Evolutionary conservation across 2,113 vertebrate genomes (phyloP).

Genomic region (Corvus cornix): DNA sequence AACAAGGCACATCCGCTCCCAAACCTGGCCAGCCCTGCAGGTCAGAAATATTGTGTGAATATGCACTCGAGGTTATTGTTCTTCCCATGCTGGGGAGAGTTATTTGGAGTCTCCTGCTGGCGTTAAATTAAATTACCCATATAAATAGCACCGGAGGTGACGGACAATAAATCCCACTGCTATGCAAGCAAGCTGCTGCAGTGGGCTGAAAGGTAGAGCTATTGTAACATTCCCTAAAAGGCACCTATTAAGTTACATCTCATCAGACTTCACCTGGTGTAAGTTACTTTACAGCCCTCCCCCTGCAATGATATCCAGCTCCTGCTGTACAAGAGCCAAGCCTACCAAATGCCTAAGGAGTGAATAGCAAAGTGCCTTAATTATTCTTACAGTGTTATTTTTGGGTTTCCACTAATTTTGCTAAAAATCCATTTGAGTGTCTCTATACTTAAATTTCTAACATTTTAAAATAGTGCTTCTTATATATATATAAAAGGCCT

Average conservation of each 20-base stretch:
- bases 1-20: background rate
- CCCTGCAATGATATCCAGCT: background rate
- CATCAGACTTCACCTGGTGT: background rate
- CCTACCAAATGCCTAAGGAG: background rate
- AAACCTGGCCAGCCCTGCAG: background rate
- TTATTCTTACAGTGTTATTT: background rate
- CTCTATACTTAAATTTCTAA: background rate
- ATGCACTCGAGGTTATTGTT: conserved; percentile 39
- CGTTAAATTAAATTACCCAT: conserved; percentile 56
- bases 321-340: background rate
- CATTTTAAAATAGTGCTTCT: background rate
- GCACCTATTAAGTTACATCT: background rate
- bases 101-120: conserved; percentile 56
- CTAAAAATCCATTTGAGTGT: background rate
- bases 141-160: conserved; percentile 51
- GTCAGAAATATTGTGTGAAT: conserved; percentile 33
- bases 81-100: conserved; percentile 42
- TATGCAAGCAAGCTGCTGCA: background rate
- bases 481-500: background rate
- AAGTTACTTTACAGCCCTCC: background rate
- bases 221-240: background rate
- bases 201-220: background rate
- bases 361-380: background rate
- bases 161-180: conserved; percentile 2
- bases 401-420: background rate